Conservation (phyloP, 2,888 invertebrate species). For the Lochmaea crataegi region DNA sequence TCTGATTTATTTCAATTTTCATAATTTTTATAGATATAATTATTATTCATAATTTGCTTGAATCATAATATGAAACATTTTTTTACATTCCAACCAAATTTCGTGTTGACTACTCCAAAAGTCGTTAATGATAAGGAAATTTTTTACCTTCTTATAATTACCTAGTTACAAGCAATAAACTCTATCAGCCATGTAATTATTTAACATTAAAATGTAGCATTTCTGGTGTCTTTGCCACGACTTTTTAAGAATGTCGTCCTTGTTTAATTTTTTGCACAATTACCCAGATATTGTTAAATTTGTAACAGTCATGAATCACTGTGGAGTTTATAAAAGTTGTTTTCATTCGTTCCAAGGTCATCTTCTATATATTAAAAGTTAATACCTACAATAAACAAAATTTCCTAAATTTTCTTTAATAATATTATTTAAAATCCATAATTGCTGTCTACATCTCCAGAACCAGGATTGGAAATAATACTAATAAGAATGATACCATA, state of each 20-base stretch:
- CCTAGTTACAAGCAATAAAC: neutral
- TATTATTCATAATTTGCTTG: neutral
- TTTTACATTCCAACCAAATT: neutral
- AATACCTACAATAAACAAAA: too few relatives aligned
- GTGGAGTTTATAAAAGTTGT: neutral
- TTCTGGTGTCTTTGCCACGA: neutral
- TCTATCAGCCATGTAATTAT: slow-evolving; percentile 6
- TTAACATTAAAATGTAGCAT: neutral
- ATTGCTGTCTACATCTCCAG: too few relatives aligned
- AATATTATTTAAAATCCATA: neutral
- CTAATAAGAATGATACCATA: too few relatives aligned
- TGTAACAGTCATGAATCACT: slow-evolving; percentile 6
- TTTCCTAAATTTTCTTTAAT: neutral
- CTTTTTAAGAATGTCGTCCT: slow-evolving; percentile 2
- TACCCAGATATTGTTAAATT: slow-evolving; percentile 7
- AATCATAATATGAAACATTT: neutral
- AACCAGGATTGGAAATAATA: too few relatives aligned
- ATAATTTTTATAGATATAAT: neutral
- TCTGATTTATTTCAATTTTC: neutral
- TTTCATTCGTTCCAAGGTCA: slow-evolving; percentile 1
- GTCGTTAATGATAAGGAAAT: neutral
- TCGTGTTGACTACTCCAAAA: neutral
- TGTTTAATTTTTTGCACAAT: slow-evolving; percentile 1
- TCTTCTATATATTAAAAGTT: too few relatives aligned
- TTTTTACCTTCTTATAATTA: neutral